Percentiles rank a stretch among this genome's conserved stretches.
These are phyloP conservation scores for Echinometra lucunter DNA, from an alignment of 53 echinoderm and acorn worm species.

Conservation along the genomic window DNA sequence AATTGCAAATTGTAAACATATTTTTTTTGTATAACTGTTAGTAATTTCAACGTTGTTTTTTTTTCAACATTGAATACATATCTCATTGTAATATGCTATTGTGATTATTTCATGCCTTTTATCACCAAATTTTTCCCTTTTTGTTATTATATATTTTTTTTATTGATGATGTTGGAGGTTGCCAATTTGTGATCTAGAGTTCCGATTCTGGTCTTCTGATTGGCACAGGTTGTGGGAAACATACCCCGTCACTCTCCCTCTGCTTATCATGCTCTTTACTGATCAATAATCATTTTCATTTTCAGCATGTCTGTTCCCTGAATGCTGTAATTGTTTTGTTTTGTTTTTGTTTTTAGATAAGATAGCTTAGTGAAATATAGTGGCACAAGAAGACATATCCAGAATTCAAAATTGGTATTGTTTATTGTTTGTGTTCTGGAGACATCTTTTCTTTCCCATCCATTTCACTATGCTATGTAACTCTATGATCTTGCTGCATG, in stretches of 20 bases:
- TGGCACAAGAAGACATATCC: too few relatives aligned
- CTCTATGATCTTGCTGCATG: background rate
- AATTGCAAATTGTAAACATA: background rate
- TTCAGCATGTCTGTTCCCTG: background rate
- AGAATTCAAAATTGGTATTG: too few relatives aligned
- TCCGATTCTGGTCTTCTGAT: conserved; percentile 65
- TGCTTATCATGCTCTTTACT: background rate
- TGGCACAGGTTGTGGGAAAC: conserved; percentile 74
- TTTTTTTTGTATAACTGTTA: background rate
- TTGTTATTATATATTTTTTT: background rate
- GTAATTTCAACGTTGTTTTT: background rate
- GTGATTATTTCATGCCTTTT: background rate
- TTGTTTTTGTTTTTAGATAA: too few relatives aligned
- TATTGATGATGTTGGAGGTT: background rate
- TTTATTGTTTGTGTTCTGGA: too few relatives aligned
- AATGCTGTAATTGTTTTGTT: background rate
- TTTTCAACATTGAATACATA: background rate
- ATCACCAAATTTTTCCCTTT: background rate
- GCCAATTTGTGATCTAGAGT: conserved; percentile 49
- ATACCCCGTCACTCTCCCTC: background rate
- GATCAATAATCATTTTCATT: background rate
- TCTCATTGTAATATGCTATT: background rate
- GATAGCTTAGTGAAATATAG: too few relatives aligned
- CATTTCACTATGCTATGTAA: too few relatives aligned
- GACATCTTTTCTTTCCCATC: too few relatives aligned